Evolutionary conservation across 92 coral and sea anemone genomes (phyloP).

Genomic region (Actinernus sp.): DNA sequence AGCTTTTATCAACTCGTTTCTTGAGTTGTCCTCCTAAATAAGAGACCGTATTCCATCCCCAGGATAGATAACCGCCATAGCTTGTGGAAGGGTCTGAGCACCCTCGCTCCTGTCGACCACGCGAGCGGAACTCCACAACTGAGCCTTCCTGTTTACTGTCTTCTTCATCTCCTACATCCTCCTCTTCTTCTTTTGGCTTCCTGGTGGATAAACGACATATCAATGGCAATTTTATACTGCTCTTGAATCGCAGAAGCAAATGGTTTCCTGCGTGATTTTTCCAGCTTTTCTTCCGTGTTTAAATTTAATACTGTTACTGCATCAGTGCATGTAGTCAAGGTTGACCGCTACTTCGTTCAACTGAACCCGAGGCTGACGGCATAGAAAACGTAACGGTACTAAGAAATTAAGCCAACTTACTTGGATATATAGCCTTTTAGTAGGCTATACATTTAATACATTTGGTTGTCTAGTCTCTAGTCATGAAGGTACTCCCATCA

Average conservation of each 20-base stretch:
- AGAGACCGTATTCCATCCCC: conserved; percentile 92
- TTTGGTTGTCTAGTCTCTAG: too few species aligned
- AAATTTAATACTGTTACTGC: too few species aligned
- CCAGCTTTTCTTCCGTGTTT: neutral
- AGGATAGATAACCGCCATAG: conserved; percentile 71
- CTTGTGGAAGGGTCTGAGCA: conserved; percentile 13
- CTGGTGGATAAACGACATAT: neutral
- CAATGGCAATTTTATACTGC: neutral
- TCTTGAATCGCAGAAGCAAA: too few species aligned
- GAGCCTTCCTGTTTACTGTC: neutral
- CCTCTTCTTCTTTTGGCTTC: neutral
- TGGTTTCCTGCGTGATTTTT: too few species aligned
- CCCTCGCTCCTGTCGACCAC: conserved; percentile 12
- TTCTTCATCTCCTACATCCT: neutral
- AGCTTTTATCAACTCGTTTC: conserved; percentile 56
- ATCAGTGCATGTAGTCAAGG: too few species aligned
- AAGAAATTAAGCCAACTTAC: conserved; percentile 28
- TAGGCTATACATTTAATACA: conserved; percentile 76
- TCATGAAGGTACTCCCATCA: too few species aligned
- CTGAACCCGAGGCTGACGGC: too few species aligned
- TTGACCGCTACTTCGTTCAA: too few species aligned
- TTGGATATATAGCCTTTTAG: conserved; percentile 84
- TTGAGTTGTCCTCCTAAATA: conserved; percentile 79
- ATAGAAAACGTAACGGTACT: too few species aligned
- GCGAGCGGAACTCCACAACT: conserved; percentile 3